Percentiles rank a stretch among this genome's conserved stretches.
phyloP scores from a whole-genome alignment of 2,797 vertebrate genomes.

The Lutjanus campechanus region DNA sequence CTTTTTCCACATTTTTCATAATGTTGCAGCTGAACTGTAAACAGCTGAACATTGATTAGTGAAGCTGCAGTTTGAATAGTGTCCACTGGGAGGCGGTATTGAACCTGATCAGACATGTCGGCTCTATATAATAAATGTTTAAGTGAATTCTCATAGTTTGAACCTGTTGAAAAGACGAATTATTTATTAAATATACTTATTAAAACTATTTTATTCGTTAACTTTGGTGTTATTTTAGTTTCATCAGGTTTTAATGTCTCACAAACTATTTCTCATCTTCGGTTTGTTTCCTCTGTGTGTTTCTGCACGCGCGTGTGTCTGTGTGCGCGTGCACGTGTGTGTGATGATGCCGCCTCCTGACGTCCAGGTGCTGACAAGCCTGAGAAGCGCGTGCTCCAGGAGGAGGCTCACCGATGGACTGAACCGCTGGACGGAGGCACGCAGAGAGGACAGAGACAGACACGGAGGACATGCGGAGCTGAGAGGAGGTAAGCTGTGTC shows the following conservation, averaged over 20 bases:
- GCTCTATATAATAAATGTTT: neutral
- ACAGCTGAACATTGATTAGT: neutral
- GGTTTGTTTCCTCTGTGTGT: neutral
- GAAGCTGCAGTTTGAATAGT: neutral
- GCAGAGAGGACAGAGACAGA: conserved; percentile 18
- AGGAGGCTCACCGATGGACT: conserved; percentile 52
- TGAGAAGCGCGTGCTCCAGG: conserved; percentile 44
- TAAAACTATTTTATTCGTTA: no score
- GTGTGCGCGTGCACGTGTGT: neutral
- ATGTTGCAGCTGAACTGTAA: neutral
- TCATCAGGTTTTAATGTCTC: neutral
- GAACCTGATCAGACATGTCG: neutral
- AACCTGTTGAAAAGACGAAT: conserved; percentile 22
- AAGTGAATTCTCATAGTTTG: neutral
- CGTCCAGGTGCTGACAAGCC: conserved; percentile 65
- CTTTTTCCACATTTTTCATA: no score
- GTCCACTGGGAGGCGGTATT: conserved; percentile 4
- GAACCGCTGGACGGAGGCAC: conserved; percentile 73
- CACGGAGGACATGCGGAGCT: conserved; percentile 33
- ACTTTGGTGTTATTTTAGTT: no score
- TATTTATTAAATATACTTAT: neutral
- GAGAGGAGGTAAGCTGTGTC: conserved; percentile 50
- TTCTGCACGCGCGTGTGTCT: neutral
- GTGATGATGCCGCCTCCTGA: conserved; percentile 44
- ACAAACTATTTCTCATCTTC: neutral